Base-by-base conservation (phyloP, 2,888 invertebrate species). In the Ectemnius lituratus region DNA sequence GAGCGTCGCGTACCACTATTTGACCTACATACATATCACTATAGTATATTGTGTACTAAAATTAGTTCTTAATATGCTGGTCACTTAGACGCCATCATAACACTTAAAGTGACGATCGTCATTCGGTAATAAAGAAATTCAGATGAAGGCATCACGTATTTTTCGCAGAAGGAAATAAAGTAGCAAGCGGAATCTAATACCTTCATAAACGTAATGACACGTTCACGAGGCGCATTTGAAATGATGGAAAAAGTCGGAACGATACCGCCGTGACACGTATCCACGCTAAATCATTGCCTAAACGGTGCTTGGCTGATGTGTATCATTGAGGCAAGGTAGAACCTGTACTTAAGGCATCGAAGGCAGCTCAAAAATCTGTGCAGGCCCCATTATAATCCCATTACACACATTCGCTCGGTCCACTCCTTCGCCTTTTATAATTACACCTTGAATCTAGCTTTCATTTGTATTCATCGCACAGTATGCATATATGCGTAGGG, bases 341-440 rank as follows among this genome's bases (percentile, higher is more conserved):
- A 65, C 56, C 61, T 16, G 59, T 57, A 65, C 70, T 71, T 74
- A 69, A 67, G 61, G 37, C 56, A 69, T 70, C 75, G 63, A 75
- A 67, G 66, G 20, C 52, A n/a, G 52, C 57, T 64, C 47, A 56
- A 76, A 76, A 67, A 75, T 72, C 68, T 20, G 37, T 47, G 47
- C 56, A 16, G 49, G 13, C 52, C 37, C 70, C 70, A 73, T 83
- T 81, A 77, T 77, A 82, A 79, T 73, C 70, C 68, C 77, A 83
- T 81, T 81, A 79, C 47, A 13, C 18, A 45, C 66, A 47, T 65
- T 56, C 23, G 69, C 67, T 69, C 52, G 58, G 16, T 60, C 45
- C 65, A 28, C 59, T 73, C 70, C 52, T 62, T 75, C 20, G 46
- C 52, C 13, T 60, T 59, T 27, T 57, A 52, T 79, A 80, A 82